Base-by-base conservation (phyloP, 2,888 invertebrate genomes). In the Chloroclysta siterata region DNA sequence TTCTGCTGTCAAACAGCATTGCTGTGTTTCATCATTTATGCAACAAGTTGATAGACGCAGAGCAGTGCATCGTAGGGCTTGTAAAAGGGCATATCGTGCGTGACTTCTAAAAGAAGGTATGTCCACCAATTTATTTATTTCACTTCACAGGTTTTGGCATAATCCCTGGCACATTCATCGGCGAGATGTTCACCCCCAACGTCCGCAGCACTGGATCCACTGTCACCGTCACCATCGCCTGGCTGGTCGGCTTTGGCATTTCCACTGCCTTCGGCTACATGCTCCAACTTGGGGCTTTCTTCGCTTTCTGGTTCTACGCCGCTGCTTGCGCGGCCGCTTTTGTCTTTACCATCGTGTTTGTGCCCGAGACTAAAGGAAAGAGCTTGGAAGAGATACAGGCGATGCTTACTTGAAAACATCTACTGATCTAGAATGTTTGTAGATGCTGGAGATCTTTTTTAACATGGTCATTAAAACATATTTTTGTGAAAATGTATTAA, bases 351-450 rank as follows among this genome's bases (percentile, higher is more conserved):
- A 0, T 68, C 0, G 22, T 79, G 2, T 73, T 75, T 54, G 81
- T 83, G 5, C 82, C 82, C 0, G 83, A 83, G 63, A 83, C 83
- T 2, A 81, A 74, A 46, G 81, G 81, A 7, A 81, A 76, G 58
- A 81, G 66, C 60, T 57, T 82, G 8, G 6, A 57, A 5, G 80
- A 83, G 52, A 78, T 83, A 13, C 74, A 79, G 56, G 71, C 73
- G 8, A 79, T 80, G 72, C 65, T 82, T 22, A 74, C 68, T 58
- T 68, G 52, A 67, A n/a, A n/a, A 5, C 33, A 33, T 7, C 8
- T 33, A 22, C 3, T 3, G 22, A 22, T 22, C 22, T 22, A 22
- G 22, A 22, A 22, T 22, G 3, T 22, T 22, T 22, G 22, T 2
- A 22, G 22, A 1, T 22, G 22, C 22, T n/a, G n/a, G n/a, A n/a